These are phyloP conservation scores for Chlamydotis undulata DNA, from an alignment of 2,113 vertebrate genomes.

Conservation along the genomic window DNA sequence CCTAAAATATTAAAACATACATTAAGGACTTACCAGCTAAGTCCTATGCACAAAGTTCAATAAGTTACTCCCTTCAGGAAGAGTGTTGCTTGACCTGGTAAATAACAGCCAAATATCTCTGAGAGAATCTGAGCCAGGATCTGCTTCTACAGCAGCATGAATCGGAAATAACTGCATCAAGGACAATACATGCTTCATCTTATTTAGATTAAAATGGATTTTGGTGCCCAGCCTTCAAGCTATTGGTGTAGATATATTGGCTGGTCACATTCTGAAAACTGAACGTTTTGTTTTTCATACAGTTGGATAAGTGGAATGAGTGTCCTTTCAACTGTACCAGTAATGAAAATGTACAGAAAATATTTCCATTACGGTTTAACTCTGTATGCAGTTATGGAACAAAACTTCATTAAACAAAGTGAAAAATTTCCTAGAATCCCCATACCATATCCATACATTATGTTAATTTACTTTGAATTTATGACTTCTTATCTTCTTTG, in stretches of 20 bases:
- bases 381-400: background rate
- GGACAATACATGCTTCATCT: background rate
- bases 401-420: conserved; percentile 20
- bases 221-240: background rate
- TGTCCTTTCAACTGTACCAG: background rate
- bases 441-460: background rate
- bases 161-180: background rate
- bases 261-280: background rate
- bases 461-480: conserved; percentile 11
- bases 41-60: background rate
- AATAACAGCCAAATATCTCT: background rate
- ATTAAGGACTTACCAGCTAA: background rate
- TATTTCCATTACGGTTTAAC: background rate
- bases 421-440: conserved; percentile 30
- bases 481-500: background rate
- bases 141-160: background rate
- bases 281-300: background rate
- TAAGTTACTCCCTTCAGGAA: background rate
- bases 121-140: background rate
- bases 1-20: background rate
- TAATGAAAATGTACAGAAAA: conserved; percentile 22
- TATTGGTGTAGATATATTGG: background rate
- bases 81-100: background rate
- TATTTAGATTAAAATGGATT: background rate
- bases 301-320: background rate